Percentiles rank a stretch among this genome's conserved stretches.
Conservation (phyloP, 2,888 invertebrate species). For the Trissoscelio sp. region DNA sequence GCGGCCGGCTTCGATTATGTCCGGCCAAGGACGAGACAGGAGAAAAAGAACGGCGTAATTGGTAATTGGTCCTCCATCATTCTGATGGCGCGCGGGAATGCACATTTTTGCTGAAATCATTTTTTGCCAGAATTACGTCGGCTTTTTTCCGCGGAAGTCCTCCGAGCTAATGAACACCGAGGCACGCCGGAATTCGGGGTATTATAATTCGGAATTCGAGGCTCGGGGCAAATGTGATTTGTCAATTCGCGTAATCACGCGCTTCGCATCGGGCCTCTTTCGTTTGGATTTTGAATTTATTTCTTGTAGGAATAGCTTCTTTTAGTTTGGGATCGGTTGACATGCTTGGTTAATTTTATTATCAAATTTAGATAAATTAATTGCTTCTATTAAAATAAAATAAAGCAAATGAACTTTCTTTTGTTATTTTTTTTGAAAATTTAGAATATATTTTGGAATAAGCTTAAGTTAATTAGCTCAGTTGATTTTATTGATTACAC, state of each 20-base stretch:
- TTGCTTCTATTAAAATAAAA: too few species aligned
- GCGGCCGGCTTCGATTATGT: slow-evolving; percentile 17
- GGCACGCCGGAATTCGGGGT: slow-evolving; percentile 51
- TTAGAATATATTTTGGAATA: too few species aligned
- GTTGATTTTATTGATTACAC: too few species aligned
- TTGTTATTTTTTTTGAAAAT: too few species aligned
- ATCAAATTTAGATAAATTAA: too few species aligned
- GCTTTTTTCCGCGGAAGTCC: slow-evolving; percentile 56
- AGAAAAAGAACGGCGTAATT: slow-evolving; percentile 40
- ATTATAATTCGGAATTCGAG: slow-evolving; percentile 62
- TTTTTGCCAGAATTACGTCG: slow-evolving; percentile 49
- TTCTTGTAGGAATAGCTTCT: too few species aligned
- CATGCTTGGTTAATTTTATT: too few species aligned
- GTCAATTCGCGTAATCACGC: slow-evolving; percentile 56
- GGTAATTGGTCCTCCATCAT: slow-evolving; percentile 57
- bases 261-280: neutral
- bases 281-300: neutral
- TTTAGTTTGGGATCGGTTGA: too few species aligned
- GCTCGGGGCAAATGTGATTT: slow-evolving; percentile 34
- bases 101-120: slow-evolving; percentile 44
- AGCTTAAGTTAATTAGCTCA: too few species aligned
- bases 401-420: too few species aligned
- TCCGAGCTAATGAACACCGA: slow-evolving; percentile 53
- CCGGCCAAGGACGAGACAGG: neutral
- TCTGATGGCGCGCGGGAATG: slow-evolving; percentile 53